Base-by-base conservation (phyloP, 2,888 invertebrate species). In the Mesopsocus fuscifrons region DNA sequence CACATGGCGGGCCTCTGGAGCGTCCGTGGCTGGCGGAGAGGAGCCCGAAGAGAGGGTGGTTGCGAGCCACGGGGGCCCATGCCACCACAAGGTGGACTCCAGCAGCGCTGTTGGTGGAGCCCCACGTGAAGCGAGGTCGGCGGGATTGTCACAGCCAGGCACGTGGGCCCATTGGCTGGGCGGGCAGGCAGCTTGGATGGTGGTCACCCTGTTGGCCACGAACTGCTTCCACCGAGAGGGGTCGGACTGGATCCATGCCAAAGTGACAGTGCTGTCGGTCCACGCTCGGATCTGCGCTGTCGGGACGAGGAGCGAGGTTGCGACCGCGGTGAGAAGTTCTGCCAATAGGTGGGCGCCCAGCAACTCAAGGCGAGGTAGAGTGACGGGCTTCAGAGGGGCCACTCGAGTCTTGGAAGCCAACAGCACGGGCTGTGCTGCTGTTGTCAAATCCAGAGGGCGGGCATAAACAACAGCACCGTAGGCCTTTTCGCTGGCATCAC, bases 181-280 rank as follows among this genome's bases (percentile, higher is more conserved):
- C 3, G 47, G 32, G 4, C 48, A 42, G 9, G 45, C 13, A 9
- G 15, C 21, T 44, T 53, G 51, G 22, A 52, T 51, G 44, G 52
- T 46, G 6, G 49, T 30, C 8, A 52, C 48, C 13, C 53, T 26
- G 43, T 54, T 52, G 2, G 48, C 48, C 0, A 54, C 52, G 44
- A 52, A 55, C 1, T 49, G 50, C 43, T 50, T 50, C 50, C 49
- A 52, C 5, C 41, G 41, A 13, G 18, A 35, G 30, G 52, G 46
- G 13, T 43, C 21, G 5, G 45, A 23, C 5, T 26, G 17, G 16
- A 56, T 40, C 55, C 56, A 57, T 23, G 48, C 46, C 1, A 56
- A 42, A 2, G 52, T 52, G 6, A 56, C 52, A 13, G 49, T 51
- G 0, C 54, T 57, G 43, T 58, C 56, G 2, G 52, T 49, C 52